phyloP scores from a whole-genome alignment of 2,113 vertebrate species.

The Sisor rabdophorus region DNA sequence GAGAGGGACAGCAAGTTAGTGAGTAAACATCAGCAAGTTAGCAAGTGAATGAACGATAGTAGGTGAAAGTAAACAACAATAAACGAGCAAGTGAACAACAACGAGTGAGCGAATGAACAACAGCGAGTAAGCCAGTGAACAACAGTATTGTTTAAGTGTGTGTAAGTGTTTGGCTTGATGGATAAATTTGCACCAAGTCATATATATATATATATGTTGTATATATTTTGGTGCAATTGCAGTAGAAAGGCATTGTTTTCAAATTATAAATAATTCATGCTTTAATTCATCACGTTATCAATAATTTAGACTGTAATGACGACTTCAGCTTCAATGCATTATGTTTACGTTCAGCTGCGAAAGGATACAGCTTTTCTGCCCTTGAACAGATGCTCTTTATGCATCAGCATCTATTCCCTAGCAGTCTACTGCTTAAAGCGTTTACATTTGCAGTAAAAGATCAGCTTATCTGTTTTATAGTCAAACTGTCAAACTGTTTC shows the following conservation, averaged over 20 bases:
- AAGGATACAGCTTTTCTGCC: conserved; percentile 21
- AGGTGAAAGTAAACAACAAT: no score
- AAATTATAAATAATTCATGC: not conserved
- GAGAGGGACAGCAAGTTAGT: no score
- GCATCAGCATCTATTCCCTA: conserved; percentile 55
- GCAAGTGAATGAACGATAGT: no score
- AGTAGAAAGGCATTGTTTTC: not conserved
- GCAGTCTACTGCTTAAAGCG: conserved; percentile 38
- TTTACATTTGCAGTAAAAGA: conserved; percentile 52
- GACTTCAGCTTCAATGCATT: not conserved
- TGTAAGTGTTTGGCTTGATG: no score
- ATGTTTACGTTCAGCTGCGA: not conserved
- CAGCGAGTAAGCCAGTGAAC: no score
- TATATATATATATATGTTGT: no score
- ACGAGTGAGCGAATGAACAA: no score
- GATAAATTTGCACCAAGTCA: no score
- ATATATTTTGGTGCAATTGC: no score
- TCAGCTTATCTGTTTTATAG: conserved; percentile 63
- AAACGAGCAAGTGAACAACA: no score
- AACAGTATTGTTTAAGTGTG: no score
- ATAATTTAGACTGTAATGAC: not conserved
- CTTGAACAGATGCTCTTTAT: conserved; percentile 42
- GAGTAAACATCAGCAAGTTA: no score
- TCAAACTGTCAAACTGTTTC: conserved; percentile 45
- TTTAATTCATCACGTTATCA: not conserved